Conservation (phyloP, 2,113 vertebrate genomes). For the Amphiprion percula region DNA sequence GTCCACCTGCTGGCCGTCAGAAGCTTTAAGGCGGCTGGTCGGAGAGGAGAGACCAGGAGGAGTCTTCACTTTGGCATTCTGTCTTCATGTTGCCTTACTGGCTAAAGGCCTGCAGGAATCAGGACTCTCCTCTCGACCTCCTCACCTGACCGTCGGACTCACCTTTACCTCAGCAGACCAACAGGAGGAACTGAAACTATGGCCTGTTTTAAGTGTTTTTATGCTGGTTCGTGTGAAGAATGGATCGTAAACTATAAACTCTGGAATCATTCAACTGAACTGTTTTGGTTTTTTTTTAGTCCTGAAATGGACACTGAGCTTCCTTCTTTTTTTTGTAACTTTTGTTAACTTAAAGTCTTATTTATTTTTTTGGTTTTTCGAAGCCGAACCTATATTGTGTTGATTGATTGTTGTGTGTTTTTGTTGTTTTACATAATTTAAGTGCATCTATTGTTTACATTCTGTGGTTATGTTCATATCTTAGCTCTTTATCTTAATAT, state of each 20-base stretch:
- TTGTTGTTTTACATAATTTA: slow-evolving; percentile 82
- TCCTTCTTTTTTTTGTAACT: slow-evolving; percentile 49
- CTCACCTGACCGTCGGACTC: too few relatives aligned
- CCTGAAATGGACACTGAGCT: background rate
- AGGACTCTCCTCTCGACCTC: slow-evolving; percentile 51
- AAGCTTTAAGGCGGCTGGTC: slow-evolving; percentile 72
- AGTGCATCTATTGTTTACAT: slow-evolving; percentile 85
- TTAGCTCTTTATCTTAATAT: slow-evolving; percentile 85
- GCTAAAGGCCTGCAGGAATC: slow-evolving; percentile 54
- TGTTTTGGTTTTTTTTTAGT: background rate
- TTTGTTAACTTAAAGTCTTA: slow-evolving; percentile 86
- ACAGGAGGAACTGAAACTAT: too few relatives aligned
- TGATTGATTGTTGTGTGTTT: slow-evolving; percentile 64
- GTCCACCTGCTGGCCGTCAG: slow-evolving; percentile 45
- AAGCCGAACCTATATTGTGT: slow-evolving; percentile 76
- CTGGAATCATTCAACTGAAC: slow-evolving; percentile 25
- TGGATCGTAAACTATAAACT: background rate
- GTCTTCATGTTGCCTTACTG: slow-evolving; percentile 71
- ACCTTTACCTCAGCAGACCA: background rate
- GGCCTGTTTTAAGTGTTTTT: too few relatives aligned
- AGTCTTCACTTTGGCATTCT: slow-evolving; percentile 67
- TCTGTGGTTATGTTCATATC: slow-evolving; percentile 71
- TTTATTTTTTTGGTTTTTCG: slow-evolving; percentile 82
- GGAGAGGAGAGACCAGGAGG: slow-evolving; percentile 46
- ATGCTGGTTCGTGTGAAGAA: too few relatives aligned